Evolutionary conservation across 2,888 invertebrate species (phyloP).

Genomic region (Buathra laborator): DNA sequence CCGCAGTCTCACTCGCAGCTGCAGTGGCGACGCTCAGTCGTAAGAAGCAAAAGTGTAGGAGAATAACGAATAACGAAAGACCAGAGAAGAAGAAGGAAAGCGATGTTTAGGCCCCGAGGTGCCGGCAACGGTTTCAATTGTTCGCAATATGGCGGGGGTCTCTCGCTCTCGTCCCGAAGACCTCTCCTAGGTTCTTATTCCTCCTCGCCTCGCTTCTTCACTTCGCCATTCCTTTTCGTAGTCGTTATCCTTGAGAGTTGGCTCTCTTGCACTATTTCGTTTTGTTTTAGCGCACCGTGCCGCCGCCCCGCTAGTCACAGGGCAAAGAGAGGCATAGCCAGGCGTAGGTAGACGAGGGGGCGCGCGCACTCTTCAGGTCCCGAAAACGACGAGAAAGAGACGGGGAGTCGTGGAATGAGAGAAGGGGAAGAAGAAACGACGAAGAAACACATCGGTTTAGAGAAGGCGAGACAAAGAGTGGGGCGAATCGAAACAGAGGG

Average conservation of each 20-base stretch:
- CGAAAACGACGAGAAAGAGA: constrained; percentile 61
- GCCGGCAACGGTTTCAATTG: constrained; percentile 83
- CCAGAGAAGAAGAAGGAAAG: constrained; percentile 68
- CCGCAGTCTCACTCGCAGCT: constrained; percentile 11
- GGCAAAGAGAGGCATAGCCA: constrained; percentile 66
- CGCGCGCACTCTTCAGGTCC: constrained; percentile 10
- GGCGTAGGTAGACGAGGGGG: constrained; percentile 23
- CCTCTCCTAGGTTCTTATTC: constrained; percentile 46
- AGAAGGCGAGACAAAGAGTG: constrained; percentile 1
- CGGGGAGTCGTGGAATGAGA: constrained; percentile 21
- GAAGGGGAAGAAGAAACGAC: constrained; percentile 44
- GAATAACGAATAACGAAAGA: constrained; percentile 6
- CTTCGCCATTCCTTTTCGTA: constrained; percentile 70
- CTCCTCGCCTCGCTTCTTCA: constrained; percentile 44
- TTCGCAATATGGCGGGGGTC: constrained; percentile 82
- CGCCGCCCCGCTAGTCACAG: constrained; percentile 72
- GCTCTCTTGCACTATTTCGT: constrained; percentile 80
- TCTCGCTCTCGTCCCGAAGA: constrained; percentile 70
- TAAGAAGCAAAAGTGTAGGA: constrained; percentile 19
- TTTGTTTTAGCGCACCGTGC: constrained; percentile 81
- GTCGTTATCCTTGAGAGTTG: constrained; percentile 84
- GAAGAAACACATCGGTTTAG: constrained; percentile 20
- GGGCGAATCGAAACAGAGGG: constrained; percentile 7
- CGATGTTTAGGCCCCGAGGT: constrained; percentile 63
- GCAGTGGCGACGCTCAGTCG: constrained; percentile 24